Percentiles rank a stretch among this genome's conserved stretches.
Conservation (phyloP, 2,797 vertebrate genomes). For the Fistularia commersonii region DNA sequence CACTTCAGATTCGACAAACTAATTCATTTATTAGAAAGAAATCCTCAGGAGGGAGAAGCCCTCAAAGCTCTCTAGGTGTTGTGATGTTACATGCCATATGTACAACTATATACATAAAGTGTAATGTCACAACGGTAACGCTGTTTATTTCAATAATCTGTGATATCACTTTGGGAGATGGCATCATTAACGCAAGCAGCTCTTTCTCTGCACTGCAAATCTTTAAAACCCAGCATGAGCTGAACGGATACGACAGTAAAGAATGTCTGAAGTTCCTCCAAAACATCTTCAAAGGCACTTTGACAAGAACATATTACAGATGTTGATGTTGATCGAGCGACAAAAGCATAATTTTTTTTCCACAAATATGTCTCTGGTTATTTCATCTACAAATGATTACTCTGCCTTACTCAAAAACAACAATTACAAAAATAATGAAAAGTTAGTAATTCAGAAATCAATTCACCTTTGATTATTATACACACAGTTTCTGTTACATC, state of each 20-base stretch:
- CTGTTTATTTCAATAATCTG: conserved; percentile 74
- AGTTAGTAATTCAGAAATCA: conserved; percentile 59
- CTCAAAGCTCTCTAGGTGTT: conserved; percentile 82
- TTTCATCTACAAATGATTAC: conserved; percentile 26
- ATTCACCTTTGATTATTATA: conserved; percentile 47
- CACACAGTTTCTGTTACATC: conserved; percentile 54
- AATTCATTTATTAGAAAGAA: conserved; percentile 98
- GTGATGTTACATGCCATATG: conserved; percentile 93
- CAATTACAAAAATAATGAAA: conserved; percentile 61
- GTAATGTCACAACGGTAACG: conserved; percentile 92
- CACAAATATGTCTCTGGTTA: conserved; percentile 15
- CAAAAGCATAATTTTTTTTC: conserved; percentile 39
- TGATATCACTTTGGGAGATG: conserved; percentile 66
- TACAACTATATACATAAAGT: conserved; percentile 98
- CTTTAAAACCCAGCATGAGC: conserved; percentile 38
- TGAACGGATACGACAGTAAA: conserved; percentile 59
- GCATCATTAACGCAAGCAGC: conserved; percentile 64
- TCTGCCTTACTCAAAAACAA: conserved; percentile 46
- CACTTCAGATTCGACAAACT: conserved; percentile 75
- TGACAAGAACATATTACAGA: conserved; percentile 93
- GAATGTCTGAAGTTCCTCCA: conserved; percentile 86
- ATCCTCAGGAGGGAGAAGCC: conserved; percentile 79
- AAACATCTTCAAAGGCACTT: conserved; percentile 96
- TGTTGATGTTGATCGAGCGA: conserved; percentile 66
- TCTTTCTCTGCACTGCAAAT: conserved; percentile 45